Base-by-base conservation (phyloP, 2,888 invertebrate species). In the Syrphus vitripennis region DNA sequence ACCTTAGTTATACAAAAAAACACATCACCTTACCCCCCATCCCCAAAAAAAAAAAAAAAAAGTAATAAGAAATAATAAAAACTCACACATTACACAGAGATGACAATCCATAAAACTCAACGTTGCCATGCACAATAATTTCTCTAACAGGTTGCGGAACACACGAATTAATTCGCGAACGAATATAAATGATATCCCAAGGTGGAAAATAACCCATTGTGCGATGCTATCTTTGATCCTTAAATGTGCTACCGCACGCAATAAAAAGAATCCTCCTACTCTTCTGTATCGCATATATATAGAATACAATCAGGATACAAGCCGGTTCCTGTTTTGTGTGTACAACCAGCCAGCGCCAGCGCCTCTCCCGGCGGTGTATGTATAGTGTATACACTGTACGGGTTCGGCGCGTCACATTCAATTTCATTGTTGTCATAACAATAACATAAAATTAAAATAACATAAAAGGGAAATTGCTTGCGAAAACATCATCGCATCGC, bases 361-460 rank as follows among this genome's bases (percentile, higher is more conserved):
- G 24, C 24, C 21, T 16, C 31, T n/a, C 3, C 4, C n/a, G 4
- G 4, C n/a, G n/a, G 24, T n/a, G 14, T 50, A 4, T n/a, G 31
- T 31, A 16, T n/a, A 7, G 6, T n/a, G n/a, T n/a, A n/a, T n/a
- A n/a, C 29, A 19, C 6, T 6, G 45, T 14, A 40, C n/a, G 42
- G 40, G 57, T 77, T 42, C 70, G 86, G 48, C 86, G 89, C 90
- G 90, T 92, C 91, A 90, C 90, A 92, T 91, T 92, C 91, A 92
- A 92, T 91, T 92, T 92, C 92, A 91, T 92, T 91, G 92, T 86
- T 92, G 91, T 91, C 92, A 91, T 92, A 92, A 91, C 92, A 91
- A 92, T 91, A 92, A 92, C 92, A 92, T 91, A 91, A 91, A 91
- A 91, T 91, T 91, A 91, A 91, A 91, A 92, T 91, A 91, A 92